Conservation (phyloP, 2,113 vertebrate species). For the Solea solea region DNA sequence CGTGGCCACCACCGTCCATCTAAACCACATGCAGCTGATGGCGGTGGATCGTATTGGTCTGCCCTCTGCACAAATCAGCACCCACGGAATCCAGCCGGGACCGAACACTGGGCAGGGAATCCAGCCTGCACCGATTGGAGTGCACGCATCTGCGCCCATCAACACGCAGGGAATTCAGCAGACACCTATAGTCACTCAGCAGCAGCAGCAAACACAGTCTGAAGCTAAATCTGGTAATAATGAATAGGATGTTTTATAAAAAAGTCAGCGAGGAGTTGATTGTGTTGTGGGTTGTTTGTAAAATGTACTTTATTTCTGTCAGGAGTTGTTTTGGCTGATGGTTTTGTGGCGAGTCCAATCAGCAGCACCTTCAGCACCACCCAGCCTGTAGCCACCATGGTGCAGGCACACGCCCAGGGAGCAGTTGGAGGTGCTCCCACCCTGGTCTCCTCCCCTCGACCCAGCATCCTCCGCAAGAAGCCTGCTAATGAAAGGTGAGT, state of each 20-base stretch:
- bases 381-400: constrained; percentile 90
- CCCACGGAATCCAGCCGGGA: constrained; percentile 91
- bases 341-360: constrained; percentile 93
- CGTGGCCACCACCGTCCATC: constrained; percentile 94
- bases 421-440: constrained; percentile 85
- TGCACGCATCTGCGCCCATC: constrained; percentile 88
- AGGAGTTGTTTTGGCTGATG: constrained; percentile 91
- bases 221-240: constrained; percentile 91
- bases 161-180: constrained; percentile 90
- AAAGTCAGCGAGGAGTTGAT: too few species aligned
- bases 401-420: constrained; percentile 93
- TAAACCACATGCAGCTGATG: constrained; percentile 98
- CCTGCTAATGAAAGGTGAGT: constrained; percentile 93
- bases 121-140: constrained; percentile 89
- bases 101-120: constrained; percentile 91
- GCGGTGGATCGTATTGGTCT: constrained; percentile 95
- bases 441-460: constrained; percentile 94
- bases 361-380: constrained; percentile 90
- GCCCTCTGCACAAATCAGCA: constrained; percentile 90
- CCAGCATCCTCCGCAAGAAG: constrained; percentile 98
- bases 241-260: background rate
- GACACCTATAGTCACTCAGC: constrained; percentile 80
- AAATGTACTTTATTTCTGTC: constrained; percentile 9
- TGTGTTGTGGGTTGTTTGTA: background rate
- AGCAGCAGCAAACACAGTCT: constrained; percentile 81